phyloP scores from a whole-genome alignment of 2,113 vertebrate genomes.

The Charadrius vociferus region DNA sequence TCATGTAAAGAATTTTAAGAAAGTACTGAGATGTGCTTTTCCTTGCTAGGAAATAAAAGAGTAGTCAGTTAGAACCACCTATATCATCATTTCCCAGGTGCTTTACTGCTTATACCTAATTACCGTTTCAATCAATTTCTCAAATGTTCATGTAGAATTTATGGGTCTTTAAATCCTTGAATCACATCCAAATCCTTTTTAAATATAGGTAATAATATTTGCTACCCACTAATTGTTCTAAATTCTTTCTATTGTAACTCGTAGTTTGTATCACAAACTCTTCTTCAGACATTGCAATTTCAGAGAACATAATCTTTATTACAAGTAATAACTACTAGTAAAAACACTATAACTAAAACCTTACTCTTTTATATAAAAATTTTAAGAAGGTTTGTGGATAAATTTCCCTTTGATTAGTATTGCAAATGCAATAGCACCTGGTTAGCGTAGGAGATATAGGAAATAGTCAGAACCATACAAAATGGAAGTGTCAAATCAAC shows the following conservation, averaged over 20 bases:
- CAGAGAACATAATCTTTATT: constrained; percentile 1
- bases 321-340: neutral
- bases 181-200: constrained; percentile 20
- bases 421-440: neutral
- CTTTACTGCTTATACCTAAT: constrained; percentile 28
- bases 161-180: constrained; percentile 18
- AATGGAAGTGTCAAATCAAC: neutral
- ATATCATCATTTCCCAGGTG: neutral
- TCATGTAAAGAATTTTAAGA: neutral
- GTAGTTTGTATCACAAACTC: neutral
- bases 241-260: neutral
- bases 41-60: neutral
- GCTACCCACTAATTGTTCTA: neutral
- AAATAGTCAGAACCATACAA: neutral
- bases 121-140: constrained; percentile 48
- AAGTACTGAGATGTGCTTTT: neutral
- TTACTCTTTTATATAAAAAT: neutral
- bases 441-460: neutral
- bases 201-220: constrained; percentile 32
- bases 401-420: neutral
- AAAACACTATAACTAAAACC: neutral
- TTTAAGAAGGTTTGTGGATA: neutral
- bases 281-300: neutral
- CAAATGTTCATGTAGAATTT: constrained; percentile 4
- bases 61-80: neutral